Evolutionary conservation across 2,888 invertebrate genomes (phyloP).

Genomic region (Lasioglossum pauxillum): DNA sequence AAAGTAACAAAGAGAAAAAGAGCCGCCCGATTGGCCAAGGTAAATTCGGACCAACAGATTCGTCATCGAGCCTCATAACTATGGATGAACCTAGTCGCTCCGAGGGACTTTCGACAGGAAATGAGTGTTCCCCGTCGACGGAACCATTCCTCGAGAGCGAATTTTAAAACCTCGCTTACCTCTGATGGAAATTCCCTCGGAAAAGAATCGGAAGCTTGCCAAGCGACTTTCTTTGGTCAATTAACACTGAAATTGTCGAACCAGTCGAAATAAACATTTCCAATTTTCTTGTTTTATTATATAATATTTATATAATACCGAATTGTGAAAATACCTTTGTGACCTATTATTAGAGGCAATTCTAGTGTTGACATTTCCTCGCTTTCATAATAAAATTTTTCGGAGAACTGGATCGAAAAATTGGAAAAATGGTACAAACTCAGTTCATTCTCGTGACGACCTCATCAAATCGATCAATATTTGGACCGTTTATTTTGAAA

Average conservation of each 20-base stretch:
- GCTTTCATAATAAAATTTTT: too few species aligned
- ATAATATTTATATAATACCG: too few species aligned
- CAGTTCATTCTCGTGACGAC: too few species aligned
- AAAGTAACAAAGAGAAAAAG: not conserved
- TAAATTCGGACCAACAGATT: not conserved
- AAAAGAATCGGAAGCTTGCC: not conserved
- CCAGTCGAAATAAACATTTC: not conserved
- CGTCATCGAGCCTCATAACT: slow-evolving; percentile 22
- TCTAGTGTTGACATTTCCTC: too few species aligned
- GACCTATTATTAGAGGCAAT: not conserved
- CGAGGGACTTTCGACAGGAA: slow-evolving; percentile 21
- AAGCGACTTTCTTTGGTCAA: not conserved
- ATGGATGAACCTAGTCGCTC: slow-evolving; percentile 18
- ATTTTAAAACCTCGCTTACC: slow-evolving; percentile 11
- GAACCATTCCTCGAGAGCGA: not conserved
- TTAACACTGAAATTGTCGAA: not conserved
- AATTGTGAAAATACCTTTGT: not conserved
- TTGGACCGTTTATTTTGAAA: too few species aligned
- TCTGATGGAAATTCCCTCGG: not conserved
- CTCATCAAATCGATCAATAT: too few species aligned
- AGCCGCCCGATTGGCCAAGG: not conserved
- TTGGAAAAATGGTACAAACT: too few species aligned
- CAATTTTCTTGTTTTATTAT: not conserved
- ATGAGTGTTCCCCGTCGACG: slow-evolving; percentile 6
- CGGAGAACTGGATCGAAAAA: too few species aligned